Evolutionary conservation across 1,140 invertebrate genomes (phyloP).

Genomic region (Penaeus vannamei): DNA sequence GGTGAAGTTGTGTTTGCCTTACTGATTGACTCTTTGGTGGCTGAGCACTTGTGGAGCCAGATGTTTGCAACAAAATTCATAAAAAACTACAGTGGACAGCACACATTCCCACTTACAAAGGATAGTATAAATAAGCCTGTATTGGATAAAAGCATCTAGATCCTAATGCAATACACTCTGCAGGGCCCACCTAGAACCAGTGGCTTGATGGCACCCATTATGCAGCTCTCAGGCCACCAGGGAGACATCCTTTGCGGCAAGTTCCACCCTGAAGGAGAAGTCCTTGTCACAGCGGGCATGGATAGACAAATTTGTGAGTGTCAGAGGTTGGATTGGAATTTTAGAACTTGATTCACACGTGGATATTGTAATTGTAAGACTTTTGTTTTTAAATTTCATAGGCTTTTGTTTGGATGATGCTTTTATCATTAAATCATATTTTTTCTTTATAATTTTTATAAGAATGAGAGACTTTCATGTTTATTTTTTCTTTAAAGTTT

Average conservation of each 20-base stretch:
- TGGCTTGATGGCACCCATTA: conserved; percentile 91
- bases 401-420: no score
- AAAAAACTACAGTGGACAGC: not conserved
- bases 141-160: not conserved
- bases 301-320: conserved; percentile 96
- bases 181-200: conserved; percentile 87
- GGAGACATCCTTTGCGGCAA: conserved; percentile 94
- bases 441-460: no score
- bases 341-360: no score
- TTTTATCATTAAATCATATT: no score
- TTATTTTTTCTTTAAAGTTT: no score
- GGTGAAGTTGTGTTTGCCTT: no score
- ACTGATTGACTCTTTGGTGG: no score
- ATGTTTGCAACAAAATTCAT: no score
- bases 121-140: not conserved
- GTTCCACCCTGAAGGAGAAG: conserved; percentile 96
- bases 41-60: no score
- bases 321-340: not conserved
- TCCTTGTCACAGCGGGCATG: conserved; percentile 95
- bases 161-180: not conserved
- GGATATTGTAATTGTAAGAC: no score
- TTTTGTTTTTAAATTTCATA: no score
- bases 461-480: no score
- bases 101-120: not conserved
- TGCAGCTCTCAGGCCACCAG: conserved; percentile 96